Conservation (phyloP, 2,113 vertebrate genomes). For the Cebus imitator region DNA sequence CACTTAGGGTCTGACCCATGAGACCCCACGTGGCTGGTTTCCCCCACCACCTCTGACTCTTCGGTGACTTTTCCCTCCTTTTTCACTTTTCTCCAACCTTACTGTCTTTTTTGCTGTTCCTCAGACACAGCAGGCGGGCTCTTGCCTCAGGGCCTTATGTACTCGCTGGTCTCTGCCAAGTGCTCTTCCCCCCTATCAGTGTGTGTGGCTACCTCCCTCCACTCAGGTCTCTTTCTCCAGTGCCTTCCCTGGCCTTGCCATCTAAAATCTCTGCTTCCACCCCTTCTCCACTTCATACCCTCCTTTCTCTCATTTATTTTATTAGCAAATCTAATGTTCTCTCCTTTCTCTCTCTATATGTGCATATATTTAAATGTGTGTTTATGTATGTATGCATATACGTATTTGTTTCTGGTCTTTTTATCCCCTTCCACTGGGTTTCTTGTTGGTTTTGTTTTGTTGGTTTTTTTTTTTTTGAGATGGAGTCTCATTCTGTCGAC, state of each 20-base stretch:
- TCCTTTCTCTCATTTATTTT: neutral
- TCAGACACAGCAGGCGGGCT: neutral
- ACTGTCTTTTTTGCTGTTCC: neutral
- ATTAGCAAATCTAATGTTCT: neutral
- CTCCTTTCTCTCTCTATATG: neutral
- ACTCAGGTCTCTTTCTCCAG: neutral
- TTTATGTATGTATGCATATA: neutral
- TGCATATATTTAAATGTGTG: neutral
- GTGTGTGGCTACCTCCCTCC: accelerated
- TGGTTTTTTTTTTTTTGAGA: no score
- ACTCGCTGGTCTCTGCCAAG: neutral
- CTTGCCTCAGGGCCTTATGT: neutral
- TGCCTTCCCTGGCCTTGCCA: neutral
- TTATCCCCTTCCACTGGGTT: neutral
- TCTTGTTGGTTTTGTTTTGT: no score
- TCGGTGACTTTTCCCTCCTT: neutral
- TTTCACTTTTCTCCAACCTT: neutral
- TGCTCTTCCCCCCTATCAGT: neutral
- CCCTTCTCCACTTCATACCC: neutral
- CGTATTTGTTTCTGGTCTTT: neutral
- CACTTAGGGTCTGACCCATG: neutral
- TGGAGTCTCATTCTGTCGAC: no score
- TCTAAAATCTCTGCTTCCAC: neutral
- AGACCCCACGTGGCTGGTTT: neutral
- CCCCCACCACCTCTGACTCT: neutral